These are phyloP conservation scores for Magallana angulata DNA, from an alignment of 1,140 invertebrate species.

Conservation along the genomic window DNA sequence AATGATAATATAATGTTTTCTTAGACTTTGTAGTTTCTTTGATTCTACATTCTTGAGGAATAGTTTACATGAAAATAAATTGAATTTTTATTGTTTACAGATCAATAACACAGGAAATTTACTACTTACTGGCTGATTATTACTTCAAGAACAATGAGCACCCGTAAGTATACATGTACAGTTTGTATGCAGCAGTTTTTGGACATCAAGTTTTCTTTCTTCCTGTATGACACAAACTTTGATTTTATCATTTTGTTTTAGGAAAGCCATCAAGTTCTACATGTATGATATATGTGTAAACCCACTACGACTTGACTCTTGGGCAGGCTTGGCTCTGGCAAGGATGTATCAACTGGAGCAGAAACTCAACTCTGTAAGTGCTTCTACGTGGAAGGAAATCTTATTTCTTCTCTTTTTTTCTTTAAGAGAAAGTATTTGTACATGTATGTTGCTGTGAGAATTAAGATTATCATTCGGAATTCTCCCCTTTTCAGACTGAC, in stretches of 20 bases:
- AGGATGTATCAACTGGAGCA: constrained; percentile 89
- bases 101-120: constrained; percentile 84
- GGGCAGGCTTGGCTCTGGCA: constrained; percentile 93
- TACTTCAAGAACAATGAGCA: constrained; percentile 92
- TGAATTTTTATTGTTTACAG: constrained; percentile 53
- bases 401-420: no score
- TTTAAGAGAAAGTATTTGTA: no score
- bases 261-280: constrained; percentile 90
- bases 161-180: constrained; percentile 78
- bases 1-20: no score
- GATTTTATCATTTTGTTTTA: constrained; percentile 57
- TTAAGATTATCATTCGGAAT: not conserved
- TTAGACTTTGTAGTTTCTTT: no score
- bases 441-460: no score
- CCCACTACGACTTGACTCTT: constrained; percentile 90
- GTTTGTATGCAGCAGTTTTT: no score
- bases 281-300: constrained; percentile 90
- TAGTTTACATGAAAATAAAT: not conserved
- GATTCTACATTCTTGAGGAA: not conserved
- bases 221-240: not conserved
- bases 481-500: constrained; percentile 78
- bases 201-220: no score
- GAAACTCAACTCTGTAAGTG: constrained; percentile 87
- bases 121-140: constrained; percentile 94
- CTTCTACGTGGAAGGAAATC: not conserved